Evolutionary conservation across 2,113 vertebrate genomes (phyloP).

Genomic region (Lycocorax pyrrhopterus): DNA sequence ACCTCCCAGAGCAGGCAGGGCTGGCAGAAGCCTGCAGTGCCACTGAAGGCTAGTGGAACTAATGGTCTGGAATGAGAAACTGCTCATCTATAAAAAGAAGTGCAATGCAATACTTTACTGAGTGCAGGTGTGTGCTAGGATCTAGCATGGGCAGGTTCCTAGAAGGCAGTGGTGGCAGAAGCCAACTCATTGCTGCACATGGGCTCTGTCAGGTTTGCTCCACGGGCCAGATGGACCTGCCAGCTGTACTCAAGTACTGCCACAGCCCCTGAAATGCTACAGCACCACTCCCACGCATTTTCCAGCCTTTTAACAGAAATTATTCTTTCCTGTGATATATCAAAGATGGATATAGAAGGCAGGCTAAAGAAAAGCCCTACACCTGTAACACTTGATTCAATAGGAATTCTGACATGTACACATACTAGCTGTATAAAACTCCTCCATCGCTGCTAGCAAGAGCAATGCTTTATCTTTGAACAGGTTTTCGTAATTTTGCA

Average conservation of each 20-base stretch:
- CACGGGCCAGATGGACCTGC: background rate
- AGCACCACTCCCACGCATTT: background rate
- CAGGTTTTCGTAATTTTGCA: background rate
- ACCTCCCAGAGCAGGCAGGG: background rate
- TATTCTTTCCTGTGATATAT: background rate
- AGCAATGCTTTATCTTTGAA: background rate
- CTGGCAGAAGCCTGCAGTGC: background rate
- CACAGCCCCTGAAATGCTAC: background rate
- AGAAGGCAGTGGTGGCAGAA: background rate
- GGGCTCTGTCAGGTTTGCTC: background rate
- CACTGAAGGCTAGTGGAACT: background rate
- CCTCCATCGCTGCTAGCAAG: background rate
- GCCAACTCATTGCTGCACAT: accelerated
- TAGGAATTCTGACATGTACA: background rate
- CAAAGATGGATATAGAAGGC: background rate
- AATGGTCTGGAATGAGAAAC: background rate
- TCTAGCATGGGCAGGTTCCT: background rate
- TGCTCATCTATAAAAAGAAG: background rate
- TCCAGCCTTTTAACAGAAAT: background rate
- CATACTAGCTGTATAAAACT: background rate
- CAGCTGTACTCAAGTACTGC: background rate
- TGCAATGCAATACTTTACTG: background rate
- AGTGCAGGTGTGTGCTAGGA: background rate
- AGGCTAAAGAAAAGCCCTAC: background rate
- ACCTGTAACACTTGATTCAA: background rate